Conservation (phyloP, 2,888 invertebrate species). For the Sussaba pulchella region DNA sequence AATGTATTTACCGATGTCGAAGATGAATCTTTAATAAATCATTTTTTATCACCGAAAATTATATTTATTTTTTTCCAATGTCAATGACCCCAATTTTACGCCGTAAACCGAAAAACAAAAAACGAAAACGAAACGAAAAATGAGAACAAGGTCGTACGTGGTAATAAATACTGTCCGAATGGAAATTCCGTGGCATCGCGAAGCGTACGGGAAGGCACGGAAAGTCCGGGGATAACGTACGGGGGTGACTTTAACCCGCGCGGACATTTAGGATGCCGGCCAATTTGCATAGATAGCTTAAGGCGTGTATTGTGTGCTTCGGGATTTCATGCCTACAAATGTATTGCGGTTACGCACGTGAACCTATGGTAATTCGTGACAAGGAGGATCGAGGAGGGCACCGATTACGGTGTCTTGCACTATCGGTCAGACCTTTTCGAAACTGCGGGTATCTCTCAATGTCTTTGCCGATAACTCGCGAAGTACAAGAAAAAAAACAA, state of each 20-base stretch:
- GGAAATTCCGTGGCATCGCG: slow-evolving; percentile 9
- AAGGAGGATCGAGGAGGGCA: slow-evolving; percentile 21
- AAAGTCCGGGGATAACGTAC: slow-evolving; percentile 5
- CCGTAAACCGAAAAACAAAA: too few relatives aligned
- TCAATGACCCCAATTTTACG: background rate
- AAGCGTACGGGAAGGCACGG: slow-evolving; percentile 29
- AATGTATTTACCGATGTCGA: too few relatives aligned
- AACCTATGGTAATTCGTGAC: slow-evolving; percentile 72
- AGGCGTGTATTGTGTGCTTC: slow-evolving; percentile 59
- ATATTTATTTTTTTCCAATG: background rate
- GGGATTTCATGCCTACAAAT: slow-evolving; percentile 62
- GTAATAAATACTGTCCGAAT: background rate
- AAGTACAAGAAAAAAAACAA: background rate
- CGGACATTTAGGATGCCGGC: slow-evolving; percentile 47
- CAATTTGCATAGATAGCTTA: slow-evolving; percentile 78
- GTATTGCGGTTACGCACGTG: slow-evolving; percentile 73
- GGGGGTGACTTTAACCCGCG: slow-evolving; percentile 3
- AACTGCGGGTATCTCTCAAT: slow-evolving; percentile 4
- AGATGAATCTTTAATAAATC: too few relatives aligned
- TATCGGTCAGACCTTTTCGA: slow-evolving; percentile 27
- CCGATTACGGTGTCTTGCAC: slow-evolving; percentile 10
- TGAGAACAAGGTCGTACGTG: background rate
- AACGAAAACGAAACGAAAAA: background rate
- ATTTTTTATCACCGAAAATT: background rate
- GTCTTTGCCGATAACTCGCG: slow-evolving; percentile 10